Evolutionary conservation across 2,888 invertebrate species (phyloP).

Genomic region (Rhimphoctona megacephalus): DNA sequence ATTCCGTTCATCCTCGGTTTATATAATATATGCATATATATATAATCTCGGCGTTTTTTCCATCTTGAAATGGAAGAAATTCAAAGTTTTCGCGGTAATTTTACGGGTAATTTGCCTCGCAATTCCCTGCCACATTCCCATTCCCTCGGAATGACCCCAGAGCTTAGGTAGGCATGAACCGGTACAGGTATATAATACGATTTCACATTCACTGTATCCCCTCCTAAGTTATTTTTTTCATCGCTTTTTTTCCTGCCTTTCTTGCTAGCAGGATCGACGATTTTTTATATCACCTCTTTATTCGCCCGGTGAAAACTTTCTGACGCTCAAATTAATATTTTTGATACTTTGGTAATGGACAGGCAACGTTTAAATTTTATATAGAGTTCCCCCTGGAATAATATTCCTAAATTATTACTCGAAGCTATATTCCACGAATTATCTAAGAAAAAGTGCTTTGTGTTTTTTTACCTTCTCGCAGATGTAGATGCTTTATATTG

Average conservation of each 20-base stretch:
- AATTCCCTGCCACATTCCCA: constrained; percentile 59
- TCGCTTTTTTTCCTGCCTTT: constrained; percentile 2
- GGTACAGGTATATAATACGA: constrained; percentile 12
- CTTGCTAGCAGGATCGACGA: background rate
- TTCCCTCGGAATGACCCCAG: constrained; percentile 64
- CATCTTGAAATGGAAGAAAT: constrained; percentile 70
- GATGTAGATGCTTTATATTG: background rate
- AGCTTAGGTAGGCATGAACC: constrained; percentile 42
- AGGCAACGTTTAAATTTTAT: background rate
- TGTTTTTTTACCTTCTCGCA: background rate
- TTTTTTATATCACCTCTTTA: background rate
- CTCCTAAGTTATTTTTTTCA: constrained; percentile 18
- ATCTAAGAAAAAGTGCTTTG: background rate
- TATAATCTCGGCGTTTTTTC: constrained; percentile 63
- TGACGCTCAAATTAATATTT: constrained; percentile 19
- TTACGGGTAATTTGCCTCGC: constrained; percentile 75
- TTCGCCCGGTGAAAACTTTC: constrained; percentile 8
- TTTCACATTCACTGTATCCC: background rate
- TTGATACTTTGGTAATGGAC: constrained; percentile 1
- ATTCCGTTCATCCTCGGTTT: constrained; percentile 7
- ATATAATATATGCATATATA: background rate
- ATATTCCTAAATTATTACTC: background rate
- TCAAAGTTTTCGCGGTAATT: constrained; percentile 75
- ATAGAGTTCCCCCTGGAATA: background rate
- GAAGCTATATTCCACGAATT: background rate